phyloP scores from a whole-genome alignment of 1,140 invertebrate genomes.

The Parasteatoda tepidariorum region DNA sequence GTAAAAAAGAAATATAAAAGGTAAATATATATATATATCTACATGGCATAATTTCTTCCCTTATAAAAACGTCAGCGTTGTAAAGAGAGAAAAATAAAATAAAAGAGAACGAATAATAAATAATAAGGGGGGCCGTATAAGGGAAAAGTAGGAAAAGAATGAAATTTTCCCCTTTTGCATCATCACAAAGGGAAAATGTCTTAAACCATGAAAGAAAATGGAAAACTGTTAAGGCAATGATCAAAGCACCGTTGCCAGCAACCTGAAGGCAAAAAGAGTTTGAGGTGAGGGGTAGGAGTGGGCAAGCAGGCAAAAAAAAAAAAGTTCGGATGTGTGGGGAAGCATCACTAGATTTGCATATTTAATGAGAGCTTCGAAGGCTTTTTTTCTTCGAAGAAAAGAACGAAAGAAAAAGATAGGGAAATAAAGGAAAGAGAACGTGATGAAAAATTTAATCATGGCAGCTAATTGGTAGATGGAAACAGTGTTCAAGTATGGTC shows the following conservation, averaged over 20 bases:
- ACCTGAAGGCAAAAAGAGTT: background rate
- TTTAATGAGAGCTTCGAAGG: slow-evolving; percentile 57
- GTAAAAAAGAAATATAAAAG: slow-evolving; percentile 29
- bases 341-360: slow-evolving; percentile 59
- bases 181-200: slow-evolving; percentile 53
- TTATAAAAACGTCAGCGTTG: slow-evolving; percentile 51
- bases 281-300: background rate
- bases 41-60: slow-evolving; percentile 56
- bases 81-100: slow-evolving; percentile 29
- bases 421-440: slow-evolving; percentile 29
- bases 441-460: slow-evolving; percentile 58
- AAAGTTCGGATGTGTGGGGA: slow-evolving; percentile 13
- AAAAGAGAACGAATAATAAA: slow-evolving; percentile 52
- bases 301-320: background rate
- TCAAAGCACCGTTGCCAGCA: slow-evolving; percentile 48
- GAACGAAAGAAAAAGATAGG: background rate
- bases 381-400: slow-evolving; percentile 6
- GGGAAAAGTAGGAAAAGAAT: slow-evolving; percentile 46
- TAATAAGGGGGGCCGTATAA: slow-evolving; percentile 39
- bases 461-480: slow-evolving; percentile 45
- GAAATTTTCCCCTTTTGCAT: slow-evolving; percentile 41
- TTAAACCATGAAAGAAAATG: slow-evolving; percentile 59
- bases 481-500: background rate
- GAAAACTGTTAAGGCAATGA: slow-evolving; percentile 57
- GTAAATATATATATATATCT: slow-evolving; percentile 24